phyloP scores from a whole-genome alignment of 1,140 invertebrate species.

The Pomacea maculata region DNA sequence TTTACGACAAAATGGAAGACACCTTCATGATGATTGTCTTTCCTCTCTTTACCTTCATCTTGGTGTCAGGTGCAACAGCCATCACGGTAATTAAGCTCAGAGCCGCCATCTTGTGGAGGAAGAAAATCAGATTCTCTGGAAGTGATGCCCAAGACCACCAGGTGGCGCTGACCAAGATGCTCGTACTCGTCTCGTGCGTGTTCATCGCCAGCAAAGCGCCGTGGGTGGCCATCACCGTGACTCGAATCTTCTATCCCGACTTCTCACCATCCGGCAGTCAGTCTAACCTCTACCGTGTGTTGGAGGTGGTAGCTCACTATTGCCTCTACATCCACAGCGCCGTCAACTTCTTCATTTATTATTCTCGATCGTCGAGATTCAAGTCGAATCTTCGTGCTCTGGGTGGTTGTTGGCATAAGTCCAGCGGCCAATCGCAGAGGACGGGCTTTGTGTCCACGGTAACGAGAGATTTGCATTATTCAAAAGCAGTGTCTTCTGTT shows the following conservation, averaged over 20 bases:
- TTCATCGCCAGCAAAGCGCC: not conserved
- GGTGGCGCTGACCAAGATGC: conserved; percentile 9
- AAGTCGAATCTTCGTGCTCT: not conserved
- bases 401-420: too few relatives aligned
- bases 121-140: not conserved
- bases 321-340: not conserved
- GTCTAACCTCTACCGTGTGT: not conserved
- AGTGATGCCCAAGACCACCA: not conserved
- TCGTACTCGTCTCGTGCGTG: conserved; percentile 1
- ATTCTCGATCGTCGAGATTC: not conserved
- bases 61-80: not conserved
- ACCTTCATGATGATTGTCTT: not conserved
- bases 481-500: too few relatives aligned
- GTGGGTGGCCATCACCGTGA: not conserved
- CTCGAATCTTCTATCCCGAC: not conserved
- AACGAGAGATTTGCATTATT: too few relatives aligned
- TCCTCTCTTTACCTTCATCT: not conserved
- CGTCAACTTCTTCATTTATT: conserved; percentile 6
- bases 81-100: not conserved
- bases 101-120: not conserved
- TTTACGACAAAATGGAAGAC: not conserved
- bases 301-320: not conserved
- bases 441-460: too few relatives aligned
- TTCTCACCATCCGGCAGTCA: not conserved
- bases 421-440: too few relatives aligned